These are phyloP conservation scores for Hermaeophaga mercurialis DNA, from an alignment of 2,888 invertebrate species.

Conservation along the genomic window DNA sequence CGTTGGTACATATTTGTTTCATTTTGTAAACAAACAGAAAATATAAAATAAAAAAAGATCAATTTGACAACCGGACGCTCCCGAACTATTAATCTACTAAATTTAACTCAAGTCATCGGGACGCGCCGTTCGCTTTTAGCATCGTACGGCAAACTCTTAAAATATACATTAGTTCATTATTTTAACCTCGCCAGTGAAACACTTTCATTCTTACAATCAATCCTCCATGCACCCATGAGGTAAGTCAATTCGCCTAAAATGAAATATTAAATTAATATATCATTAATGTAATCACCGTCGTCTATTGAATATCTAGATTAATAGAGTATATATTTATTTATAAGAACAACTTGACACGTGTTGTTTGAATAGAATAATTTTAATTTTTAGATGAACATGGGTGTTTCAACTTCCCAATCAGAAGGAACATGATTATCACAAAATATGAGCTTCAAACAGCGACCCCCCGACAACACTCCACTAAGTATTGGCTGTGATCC, in stretches of 20 bases:
- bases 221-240: constrained; percentile 27
- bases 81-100: constrained; percentile 52
- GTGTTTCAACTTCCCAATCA: constrained; percentile 33
- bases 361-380: constrained; percentile 4
- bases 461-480: constrained; percentile 46
- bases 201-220: constrained; percentile 23
- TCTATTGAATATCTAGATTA: not conserved
- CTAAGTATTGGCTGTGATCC: constrained; percentile 57
- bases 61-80: constrained; percentile 54
- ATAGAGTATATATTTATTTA: constrained; percentile 3
- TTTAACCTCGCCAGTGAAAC: constrained; percentile 34
- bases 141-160: constrained; percentile 38
- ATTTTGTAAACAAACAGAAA: constrained; percentile 44
- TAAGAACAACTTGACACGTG: constrained; percentile 28
- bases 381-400: constrained; percentile 28
- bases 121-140: constrained; percentile 38
- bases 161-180: constrained; percentile 42
- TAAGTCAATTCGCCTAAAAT: constrained; percentile 13
- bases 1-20: constrained; percentile 27
- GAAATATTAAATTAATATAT: too few relatives aligned
- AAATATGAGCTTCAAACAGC: constrained; percentile 50
- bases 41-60: constrained; percentile 40
- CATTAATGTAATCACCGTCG: too few relatives aligned
- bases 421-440: constrained; percentile 28
- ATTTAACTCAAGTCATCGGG: constrained; percentile 50